These are phyloP conservation scores for Blastobasis adustella DNA, from an alignment of 2,888 invertebrate species.

Conservation along the genomic window DNA sequence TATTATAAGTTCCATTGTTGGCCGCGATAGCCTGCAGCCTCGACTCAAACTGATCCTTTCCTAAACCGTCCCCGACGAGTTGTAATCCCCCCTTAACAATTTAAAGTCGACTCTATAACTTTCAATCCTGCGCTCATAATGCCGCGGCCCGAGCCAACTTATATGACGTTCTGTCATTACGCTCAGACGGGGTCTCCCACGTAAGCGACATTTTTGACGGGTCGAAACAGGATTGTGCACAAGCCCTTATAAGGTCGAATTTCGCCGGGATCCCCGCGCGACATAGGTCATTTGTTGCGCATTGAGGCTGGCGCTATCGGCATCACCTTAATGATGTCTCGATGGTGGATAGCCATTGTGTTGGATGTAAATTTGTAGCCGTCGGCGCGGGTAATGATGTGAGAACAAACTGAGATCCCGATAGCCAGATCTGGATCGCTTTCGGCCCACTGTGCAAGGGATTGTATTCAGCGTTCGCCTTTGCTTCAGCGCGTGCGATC, in stretches of 20 bases:
- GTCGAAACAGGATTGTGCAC: slow-evolving; percentile 24
- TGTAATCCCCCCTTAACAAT: slow-evolving; percentile 26
- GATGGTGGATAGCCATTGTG: slow-evolving; percentile 75
- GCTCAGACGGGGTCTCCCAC: slow-evolving; percentile 23
- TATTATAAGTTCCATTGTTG: slow-evolving; percentile 66
- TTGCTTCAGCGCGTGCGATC: slow-evolving; percentile 35
- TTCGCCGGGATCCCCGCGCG: slow-evolving; percentile 21
- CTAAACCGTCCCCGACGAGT: slow-evolving; percentile 47
- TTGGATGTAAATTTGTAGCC: slow-evolving; percentile 75
- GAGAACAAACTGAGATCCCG: slow-evolving; percentile 74
- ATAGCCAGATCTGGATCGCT: slow-evolving; percentile 69
- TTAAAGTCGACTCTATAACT: slow-evolving; percentile 42
- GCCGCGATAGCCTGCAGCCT: slow-evolving; percentile 59
- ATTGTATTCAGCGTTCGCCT: slow-evolving; percentile 57
- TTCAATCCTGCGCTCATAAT: slow-evolving; percentile 45
- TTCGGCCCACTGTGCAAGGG: slow-evolving; percentile 56
- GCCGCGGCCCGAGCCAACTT: slow-evolving; percentile 39
- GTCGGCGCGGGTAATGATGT: slow-evolving; percentile 76
- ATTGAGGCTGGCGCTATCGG: slow-evolving; percentile 66
- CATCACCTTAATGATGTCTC: slow-evolving; percentile 76
- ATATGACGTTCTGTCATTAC: slow-evolving; percentile 66
- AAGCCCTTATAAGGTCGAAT: slow-evolving; percentile 29
- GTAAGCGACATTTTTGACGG: slow-evolving; percentile 33
- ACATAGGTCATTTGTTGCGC: slow-evolving; percentile 39
- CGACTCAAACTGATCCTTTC: slow-evolving; percentile 60